Base-by-base conservation (phyloP, 2,113 vertebrate species). In the Miniopterus natalensis region DNA sequence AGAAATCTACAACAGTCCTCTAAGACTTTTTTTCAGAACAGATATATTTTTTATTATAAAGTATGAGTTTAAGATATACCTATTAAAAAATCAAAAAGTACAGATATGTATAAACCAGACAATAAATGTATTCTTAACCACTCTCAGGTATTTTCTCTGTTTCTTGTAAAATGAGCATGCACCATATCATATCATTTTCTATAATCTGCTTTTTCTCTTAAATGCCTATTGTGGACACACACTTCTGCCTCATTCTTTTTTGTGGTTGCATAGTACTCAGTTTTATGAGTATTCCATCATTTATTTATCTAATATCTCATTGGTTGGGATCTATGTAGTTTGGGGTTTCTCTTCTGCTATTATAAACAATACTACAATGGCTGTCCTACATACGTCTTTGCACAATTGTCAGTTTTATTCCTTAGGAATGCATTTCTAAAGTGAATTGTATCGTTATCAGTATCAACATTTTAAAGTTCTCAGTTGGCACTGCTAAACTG, bases 1-100 rank as follows among this genome's bases (percentile, higher is more conserved):
- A 49, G 8, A 15, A 66, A 53, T 61, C 51, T 31, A 21, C 1
- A 42, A 45, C 7, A 59, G 12, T 4, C 89, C 23, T 53, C 29
- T n/a, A 79, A 51, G 57, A 71, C 11, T 25, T 70, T 21, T 36
- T 66, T 68, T 70, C n/a, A 90, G 83, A 70, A 86, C n/a, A 63
- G 45, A 40, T 89, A 75, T 75, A 31, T 36, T 57, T 77, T 84
- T 92, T 81, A 20, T 75, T 77, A 65, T 57, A 42, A 74, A 95
- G 27, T 49, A 23, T 42, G 4, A 63, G 20, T 53, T 31, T 90
- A 87, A 47, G 55, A 23, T 10, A 29, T 12, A 3, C 25, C 63
- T 23, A 6, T 68, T 80, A 68, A 92, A 89, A 21, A 85, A 51
- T 59, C 31, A 88, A 83, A 55, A 20, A 51, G 17, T 40, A 49